Conservation (phyloP, 2,888 invertebrate species). For the Cosmia trapezina region DNA sequence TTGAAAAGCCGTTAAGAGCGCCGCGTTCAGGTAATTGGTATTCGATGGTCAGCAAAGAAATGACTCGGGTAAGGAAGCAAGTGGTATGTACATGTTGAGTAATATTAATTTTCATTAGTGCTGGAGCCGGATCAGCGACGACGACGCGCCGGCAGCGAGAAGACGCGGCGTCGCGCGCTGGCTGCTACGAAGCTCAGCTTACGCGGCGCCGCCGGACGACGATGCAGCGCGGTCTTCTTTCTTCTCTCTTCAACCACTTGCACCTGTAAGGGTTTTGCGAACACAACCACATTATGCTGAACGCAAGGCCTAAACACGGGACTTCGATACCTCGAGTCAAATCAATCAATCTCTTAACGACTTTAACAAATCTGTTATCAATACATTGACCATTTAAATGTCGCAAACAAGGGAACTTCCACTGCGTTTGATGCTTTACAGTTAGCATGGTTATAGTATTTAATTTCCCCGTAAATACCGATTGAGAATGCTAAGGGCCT, state of each 20-base stretch:
- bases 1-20: conserved; percentile 83
- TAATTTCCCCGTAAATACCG: conserved; percentile 90
- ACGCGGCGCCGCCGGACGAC: conserved; percentile 64
- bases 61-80: conserved; percentile 88
- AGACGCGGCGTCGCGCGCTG: conserved; percentile 66
- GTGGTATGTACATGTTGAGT: conserved; percentile 73
- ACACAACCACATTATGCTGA: conserved; percentile 90
- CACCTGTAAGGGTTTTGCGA: conserved; percentile 90
- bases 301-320: conserved; percentile 84
- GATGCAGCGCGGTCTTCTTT: conserved; percentile 66
- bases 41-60: conserved; percentile 68
- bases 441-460: conserved; percentile 88
- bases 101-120: conserved; percentile 74
- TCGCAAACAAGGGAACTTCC: conserved; percentile 76
- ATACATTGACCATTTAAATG: conserved; percentile 65
- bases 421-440: conserved; percentile 79
- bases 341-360: conserved; percentile 82
- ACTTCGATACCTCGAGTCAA: conserved; percentile 88
- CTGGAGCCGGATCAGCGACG: conserved; percentile 62
- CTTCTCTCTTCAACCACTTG: conserved; percentile 84
- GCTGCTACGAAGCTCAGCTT: conserved; percentile 61
- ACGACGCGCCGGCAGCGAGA: conserved; percentile 54
- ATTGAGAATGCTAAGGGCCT: conserved; percentile 89
- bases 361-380: conserved; percentile 73
- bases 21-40: conserved; percentile 45